These are phyloP conservation scores for Polyommatus iphigenia DNA, from an alignment of 2,888 invertebrate species.

Conservation along the genomic window DNA sequence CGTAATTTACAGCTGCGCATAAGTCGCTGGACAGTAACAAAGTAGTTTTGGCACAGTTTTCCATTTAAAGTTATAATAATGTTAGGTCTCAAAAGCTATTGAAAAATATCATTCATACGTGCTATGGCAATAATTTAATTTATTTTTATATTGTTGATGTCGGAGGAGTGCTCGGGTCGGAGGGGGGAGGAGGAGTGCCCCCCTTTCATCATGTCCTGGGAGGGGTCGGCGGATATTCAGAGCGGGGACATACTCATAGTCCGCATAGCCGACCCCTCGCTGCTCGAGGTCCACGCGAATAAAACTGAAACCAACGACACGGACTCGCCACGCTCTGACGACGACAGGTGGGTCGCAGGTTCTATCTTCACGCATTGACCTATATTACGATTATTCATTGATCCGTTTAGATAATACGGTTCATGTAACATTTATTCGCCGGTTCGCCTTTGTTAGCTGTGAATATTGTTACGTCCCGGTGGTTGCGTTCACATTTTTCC, in stretches of 20 bases:
- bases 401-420: constrained; percentile 32
- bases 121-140: constrained; percentile 42
- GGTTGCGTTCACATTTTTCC: not conserved
- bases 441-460: not conserved
- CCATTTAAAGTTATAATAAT: not conserved
- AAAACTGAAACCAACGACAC: constrained; percentile 55
- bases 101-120: not conserved
- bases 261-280: constrained; percentile 83
- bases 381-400: constrained; percentile 38
- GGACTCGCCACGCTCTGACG: constrained; percentile 55
- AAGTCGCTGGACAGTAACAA: not conserved
- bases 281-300: constrained; percentile 61
- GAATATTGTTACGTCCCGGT: constrained; percentile 22
- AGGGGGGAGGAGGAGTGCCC: constrained; percentile 74
- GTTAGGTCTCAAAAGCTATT: not conserved
- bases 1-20: not conserved
- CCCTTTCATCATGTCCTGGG: constrained; percentile 83
- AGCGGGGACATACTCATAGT: constrained; percentile 86
- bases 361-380: constrained; percentile 30
- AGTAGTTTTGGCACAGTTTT: not conserved
- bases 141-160: constrained; percentile 58
- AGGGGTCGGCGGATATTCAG: constrained; percentile 84
- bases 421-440: constrained; percentile 22
- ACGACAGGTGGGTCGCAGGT: constrained; percentile 61
- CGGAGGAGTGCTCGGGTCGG: constrained; percentile 63